Percentiles rank a stretch among this genome's conserved stretches.
These are phyloP conservation scores for Cossypha caffra DNA, from an alignment of 2,797 vertebrate genomes.

Conservation along the genomic window DNA sequence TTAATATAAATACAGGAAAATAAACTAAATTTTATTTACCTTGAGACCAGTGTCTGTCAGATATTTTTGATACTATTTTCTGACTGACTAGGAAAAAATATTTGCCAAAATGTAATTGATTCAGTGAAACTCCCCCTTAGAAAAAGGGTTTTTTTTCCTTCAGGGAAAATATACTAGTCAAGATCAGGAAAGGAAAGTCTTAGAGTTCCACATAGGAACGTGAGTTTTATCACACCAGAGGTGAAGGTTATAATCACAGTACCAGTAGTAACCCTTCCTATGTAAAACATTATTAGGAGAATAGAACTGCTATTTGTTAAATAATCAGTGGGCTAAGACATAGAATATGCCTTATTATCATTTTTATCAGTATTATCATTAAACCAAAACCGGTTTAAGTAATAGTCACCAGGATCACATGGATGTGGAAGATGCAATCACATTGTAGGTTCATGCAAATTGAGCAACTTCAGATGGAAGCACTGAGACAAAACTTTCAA, in stretches of 20 bases:
- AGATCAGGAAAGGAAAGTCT: not conserved
- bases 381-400: not conserved
- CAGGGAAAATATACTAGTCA: not conserved
- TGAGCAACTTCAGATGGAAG: not conserved
- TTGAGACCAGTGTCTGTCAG: not conserved
- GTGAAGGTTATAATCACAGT: not conserved
- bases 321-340: not conserved
- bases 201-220: not conserved
- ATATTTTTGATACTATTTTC: not conserved
- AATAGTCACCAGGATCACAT: not conserved
- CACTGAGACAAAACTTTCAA: not conserved
- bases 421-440: rapidly evolving
- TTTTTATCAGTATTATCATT: no score
- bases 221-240: not conserved
- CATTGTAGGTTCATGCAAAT: not conserved
- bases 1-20: not conserved
- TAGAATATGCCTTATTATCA: not conserved
- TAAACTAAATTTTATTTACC: not conserved
- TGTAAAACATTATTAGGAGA: not conserved
- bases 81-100: not conserved
- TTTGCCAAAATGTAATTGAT: not conserved
- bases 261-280: not conserved
- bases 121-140: not conserved
- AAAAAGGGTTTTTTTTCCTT: rapidly evolving
- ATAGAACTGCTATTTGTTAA: not conserved